These are phyloP conservation scores for Melanostigma gelatinosum DNA, from an alignment of 2,113 vertebrate genomes.

Conservation along the genomic window DNA sequence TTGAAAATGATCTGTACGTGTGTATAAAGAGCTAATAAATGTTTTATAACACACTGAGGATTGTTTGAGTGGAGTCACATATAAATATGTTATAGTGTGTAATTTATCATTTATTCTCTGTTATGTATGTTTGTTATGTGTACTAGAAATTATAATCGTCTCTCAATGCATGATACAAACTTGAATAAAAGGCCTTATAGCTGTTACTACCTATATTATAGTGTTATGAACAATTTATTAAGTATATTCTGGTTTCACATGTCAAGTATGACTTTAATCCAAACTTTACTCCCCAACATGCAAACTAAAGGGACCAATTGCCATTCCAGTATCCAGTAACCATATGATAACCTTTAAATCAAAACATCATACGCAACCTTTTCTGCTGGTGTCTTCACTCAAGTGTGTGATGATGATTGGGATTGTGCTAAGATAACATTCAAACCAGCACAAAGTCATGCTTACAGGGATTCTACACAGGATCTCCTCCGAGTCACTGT, in stretches of 20 bases:
- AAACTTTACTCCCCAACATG: not conserved
- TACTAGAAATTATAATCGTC: not conserved
- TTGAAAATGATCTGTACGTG: not conserved
- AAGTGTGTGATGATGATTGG: not conserved
- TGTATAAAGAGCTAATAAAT: not conserved
- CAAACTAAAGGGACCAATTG: not conserved
- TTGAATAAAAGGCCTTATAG: not conserved
- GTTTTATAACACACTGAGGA: not conserved
- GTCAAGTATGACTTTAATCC: not conserved
- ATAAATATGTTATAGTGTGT: not conserved
- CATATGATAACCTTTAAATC: not conserved
- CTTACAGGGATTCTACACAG: conserved; percentile 88
- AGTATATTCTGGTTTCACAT: not conserved
- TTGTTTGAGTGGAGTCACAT: not conserved
- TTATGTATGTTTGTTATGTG: not conserved
- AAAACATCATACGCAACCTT: not conserved
- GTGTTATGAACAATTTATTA: not conserved
- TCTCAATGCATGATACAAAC: not conserved
- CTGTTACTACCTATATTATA: not conserved
- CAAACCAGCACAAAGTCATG: not conserved
- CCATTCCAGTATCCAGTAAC: not conserved
- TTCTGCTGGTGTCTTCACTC: not conserved
- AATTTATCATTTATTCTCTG: not conserved
- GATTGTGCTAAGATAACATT: not conserved
- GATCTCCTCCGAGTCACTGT: conserved; percentile 90